These are phyloP conservation scores for Subacronicta megacephala DNA, from an alignment of 2,888 invertebrate genomes.

Conservation along the genomic window DNA sequence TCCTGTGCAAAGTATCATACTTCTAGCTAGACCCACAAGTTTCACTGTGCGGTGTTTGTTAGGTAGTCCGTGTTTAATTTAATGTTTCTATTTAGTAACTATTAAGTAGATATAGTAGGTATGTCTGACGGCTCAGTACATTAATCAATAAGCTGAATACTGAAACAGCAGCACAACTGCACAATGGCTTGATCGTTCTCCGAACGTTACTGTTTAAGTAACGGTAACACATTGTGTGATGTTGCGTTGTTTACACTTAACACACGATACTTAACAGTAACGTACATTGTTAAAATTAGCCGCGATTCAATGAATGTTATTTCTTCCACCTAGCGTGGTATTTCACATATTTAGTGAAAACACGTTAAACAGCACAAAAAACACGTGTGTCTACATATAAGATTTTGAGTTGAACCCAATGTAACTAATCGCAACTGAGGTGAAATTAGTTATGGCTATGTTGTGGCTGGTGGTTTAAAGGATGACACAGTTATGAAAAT, in stretches of 20 bases:
- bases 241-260: conserved; percentile 74
- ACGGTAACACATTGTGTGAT: conserved; percentile 72
- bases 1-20: too few relatives aligned
- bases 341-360: conserved; percentile 67
- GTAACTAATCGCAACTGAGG: conserved; percentile 3
- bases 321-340: conserved; percentile 64
- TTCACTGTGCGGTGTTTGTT: too few relatives aligned
- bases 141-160: conserved; percentile 50
- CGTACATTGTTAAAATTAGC: conserved; percentile 78
- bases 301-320: conserved; percentile 70
- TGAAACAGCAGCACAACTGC: conserved; percentile 62
- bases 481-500: too few relatives aligned
- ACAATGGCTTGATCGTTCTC: conserved; percentile 67
- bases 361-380: conserved; percentile 57
- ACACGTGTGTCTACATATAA: conserved; percentile 23
- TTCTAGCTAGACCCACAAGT: too few relatives aligned
- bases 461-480: background rate
- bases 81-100: too few relatives aligned
- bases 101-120: conserved; percentile 21
- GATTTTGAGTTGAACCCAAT: conserved; percentile 5
- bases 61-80: too few relatives aligned
- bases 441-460: too few relatives aligned
- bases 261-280: conserved; percentile 70
- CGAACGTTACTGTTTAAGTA: conserved; percentile 74
- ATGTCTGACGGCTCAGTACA: conserved; percentile 36